Evolutionary conservation across 2,113 vertebrate species (phyloP), one percentile per base, ranked within the genome.

Genomic region (Lynx canadensis): DNA sequence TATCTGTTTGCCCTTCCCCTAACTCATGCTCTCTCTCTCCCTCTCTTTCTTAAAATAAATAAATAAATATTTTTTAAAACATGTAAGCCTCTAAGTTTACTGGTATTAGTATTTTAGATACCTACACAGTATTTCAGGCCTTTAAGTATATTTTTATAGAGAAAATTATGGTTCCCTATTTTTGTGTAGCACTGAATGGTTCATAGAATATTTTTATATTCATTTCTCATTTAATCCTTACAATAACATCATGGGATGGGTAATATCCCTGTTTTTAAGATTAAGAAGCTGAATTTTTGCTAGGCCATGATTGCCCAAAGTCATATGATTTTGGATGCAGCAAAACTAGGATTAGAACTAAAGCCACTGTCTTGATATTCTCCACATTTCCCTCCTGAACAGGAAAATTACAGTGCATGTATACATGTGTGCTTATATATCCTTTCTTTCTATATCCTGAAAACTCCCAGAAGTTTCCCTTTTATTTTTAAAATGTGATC

Each of bases 101-200:
- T 91, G 55, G 13, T 63, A 57, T 94, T 78, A 81, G 38, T 69
- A 15, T 74, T 88, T 94, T 29, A 88, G 65, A 81, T 57, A n/a
- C 1, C 79, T 88, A 36, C 55, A 4, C 45, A 48, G 74, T 68
- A 89, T 48, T 57, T 19, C 3, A 18, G 65, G 21, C 12, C 57
- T 92, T 95, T 89, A 84, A 74, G 31, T 95, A 29, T 91, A 84
- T 89, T 96, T 27, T 63, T 45, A 4, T 66, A 82, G 87, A 66
- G 81, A 71, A 93, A 84, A 93, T 91, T 13, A 76, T 65, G 36
- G 18, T 36, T 82, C 9, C 15, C 33, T 45, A 93, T 73, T 85
- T 57, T 78, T 63, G 25, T 55, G 19, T 57, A 76, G 18, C n/a
- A 60, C 50, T 68, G 45, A 57, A 52, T 55, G 55, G 38, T 52